Evolutionary conservation across 2,888 invertebrate species (phyloP), one percentile per base, ranked within the genome.

Genomic region (Amphiduros pacificus): DNA sequence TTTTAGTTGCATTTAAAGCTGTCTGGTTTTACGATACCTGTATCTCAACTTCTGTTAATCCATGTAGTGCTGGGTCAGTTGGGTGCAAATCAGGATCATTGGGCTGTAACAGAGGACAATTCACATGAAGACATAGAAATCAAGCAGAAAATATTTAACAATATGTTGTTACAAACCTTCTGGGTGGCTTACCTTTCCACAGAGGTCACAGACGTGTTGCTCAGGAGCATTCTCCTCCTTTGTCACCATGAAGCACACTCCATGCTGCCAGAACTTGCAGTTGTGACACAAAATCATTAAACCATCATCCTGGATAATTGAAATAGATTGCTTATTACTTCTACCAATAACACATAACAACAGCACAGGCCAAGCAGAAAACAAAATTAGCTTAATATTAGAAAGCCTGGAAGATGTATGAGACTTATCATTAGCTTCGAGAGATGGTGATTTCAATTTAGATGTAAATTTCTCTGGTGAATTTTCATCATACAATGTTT

Each of bases 261-360:
- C 82, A 73, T 83, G 83, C 62, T 83, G 82, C 82, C 82, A 83
- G 60, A 68, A 71, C 41, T 74, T 74, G 66, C 83, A 83, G 1
- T 71, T 61, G 49, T 74, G 75, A 73, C 83, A 83, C 59, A 80
- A 69, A n/a, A 83, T 74, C 83, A 83, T 83, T 66, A 83, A 67
- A 2, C 82, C 82, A 73, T 83, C 81, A 70, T 82, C 81, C 77
- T 79, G 64, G 5, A 70, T 27, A 9, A 31, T 52, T 27, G 28
- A 14, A 22, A 27, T 24, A 24, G n/a, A n/a, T n/a, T n/a, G n/a
- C n/a, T n/a, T n/a, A n/a, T n/a, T n/a, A 52, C 52, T 28, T 14
- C 20, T 22, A 52, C 17, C 11, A 52, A 6, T 36, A 9, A 36
- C 9, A 36, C 14, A 36, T 36, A 36, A 9, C 36, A 11, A 36